Percentiles rank a stretch among this genome's conserved stretches.
Conservation (phyloP, 2,888 invertebrate genomes). For the Drosophila nr. perissopoda region DNA sequence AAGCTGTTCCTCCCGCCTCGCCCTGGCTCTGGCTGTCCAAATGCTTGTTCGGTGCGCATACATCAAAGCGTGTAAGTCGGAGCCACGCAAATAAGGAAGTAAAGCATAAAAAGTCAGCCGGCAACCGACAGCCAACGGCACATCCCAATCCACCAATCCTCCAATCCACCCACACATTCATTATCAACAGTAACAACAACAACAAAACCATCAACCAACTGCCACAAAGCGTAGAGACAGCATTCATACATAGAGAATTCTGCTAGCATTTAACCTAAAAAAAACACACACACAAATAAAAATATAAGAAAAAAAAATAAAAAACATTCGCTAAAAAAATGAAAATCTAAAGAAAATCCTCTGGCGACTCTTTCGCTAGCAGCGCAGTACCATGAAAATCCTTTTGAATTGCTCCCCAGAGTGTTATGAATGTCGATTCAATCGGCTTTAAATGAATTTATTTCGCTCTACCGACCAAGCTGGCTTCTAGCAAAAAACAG, state of each 20-base stretch:
- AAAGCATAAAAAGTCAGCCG: constrained; percentile 74
- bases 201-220: constrained; percentile 33
- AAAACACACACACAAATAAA: constrained; percentile 26
- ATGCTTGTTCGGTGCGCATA: constrained; percentile 70
- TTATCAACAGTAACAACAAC: constrained; percentile 62
- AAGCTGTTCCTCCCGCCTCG: background rate
- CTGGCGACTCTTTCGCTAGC: constrained; percentile 66
- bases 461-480: constrained; percentile 61
- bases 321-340: constrained; percentile 59
- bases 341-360: constrained; percentile 77
- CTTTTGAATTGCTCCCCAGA: constrained; percentile 83
- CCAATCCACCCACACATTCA: constrained; percentile 62
- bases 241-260: constrained; percentile 61
- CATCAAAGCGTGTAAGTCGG: constrained; percentile 76
- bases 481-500: constrained; percentile 1
- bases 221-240: constrained; percentile 35
- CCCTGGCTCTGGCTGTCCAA: constrained; percentile 50
- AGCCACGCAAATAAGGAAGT: constrained; percentile 72
- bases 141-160: constrained; percentile 40
- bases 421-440: constrained; percentile 83
- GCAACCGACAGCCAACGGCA: constrained; percentile 41
- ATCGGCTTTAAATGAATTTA: constrained; percentile 84
- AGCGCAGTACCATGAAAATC: constrained; percentile 75
- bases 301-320: constrained; percentile 37
- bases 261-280: constrained; percentile 69